phyloP scores from a whole-genome alignment of 2,113 vertebrate genomes.

The Pangasianodon gigas region DNA sequence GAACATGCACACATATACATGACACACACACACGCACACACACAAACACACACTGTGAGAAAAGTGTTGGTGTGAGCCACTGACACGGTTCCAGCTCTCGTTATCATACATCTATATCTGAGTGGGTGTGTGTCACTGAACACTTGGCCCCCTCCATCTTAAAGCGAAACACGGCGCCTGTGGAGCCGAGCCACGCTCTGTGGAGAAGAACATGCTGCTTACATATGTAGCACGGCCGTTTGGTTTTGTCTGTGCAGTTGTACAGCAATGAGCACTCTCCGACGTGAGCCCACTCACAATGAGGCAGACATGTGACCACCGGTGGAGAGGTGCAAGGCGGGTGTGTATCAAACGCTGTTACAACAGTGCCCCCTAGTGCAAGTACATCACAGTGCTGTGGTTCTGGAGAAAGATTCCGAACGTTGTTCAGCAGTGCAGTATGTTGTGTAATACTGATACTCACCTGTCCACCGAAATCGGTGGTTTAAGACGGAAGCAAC shows the following conservation, averaged over 20 bases:
- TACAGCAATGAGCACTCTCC: conserved; percentile 69
- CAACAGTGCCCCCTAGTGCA: conserved; percentile 76
- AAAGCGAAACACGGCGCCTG: conserved; percentile 29
- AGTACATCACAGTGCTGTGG: neutral
- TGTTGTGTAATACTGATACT: neutral
- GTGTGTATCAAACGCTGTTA: conserved; percentile 40
- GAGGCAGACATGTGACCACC: conserved; percentile 59
- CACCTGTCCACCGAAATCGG: neutral
- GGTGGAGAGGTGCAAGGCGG: conserved; percentile 34
- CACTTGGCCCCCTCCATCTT: conserved; percentile 40
- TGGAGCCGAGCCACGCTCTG: conserved; percentile 58
- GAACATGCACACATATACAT: neutral
- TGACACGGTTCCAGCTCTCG: conserved; percentile 72
- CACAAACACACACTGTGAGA: conserved; percentile 48
- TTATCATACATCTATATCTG: conserved; percentile 72
- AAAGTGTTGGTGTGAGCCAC: conserved; percentile 68
- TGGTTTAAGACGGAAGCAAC: no score
- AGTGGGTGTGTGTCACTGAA: conserved; percentile 34
- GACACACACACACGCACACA: conserved; percentile 48
- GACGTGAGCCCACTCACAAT: conserved; percentile 79
- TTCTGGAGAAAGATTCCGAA: neutral
- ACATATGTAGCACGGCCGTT: conserved; percentile 75
- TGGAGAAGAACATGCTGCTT: conserved; percentile 71
- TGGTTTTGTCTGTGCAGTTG: conserved; percentile 80
- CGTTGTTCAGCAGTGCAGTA: neutral